Evolutionary conservation across 1,140 invertebrate genomes (phyloP).

Genomic region (Drosophila seguyi): DNA sequence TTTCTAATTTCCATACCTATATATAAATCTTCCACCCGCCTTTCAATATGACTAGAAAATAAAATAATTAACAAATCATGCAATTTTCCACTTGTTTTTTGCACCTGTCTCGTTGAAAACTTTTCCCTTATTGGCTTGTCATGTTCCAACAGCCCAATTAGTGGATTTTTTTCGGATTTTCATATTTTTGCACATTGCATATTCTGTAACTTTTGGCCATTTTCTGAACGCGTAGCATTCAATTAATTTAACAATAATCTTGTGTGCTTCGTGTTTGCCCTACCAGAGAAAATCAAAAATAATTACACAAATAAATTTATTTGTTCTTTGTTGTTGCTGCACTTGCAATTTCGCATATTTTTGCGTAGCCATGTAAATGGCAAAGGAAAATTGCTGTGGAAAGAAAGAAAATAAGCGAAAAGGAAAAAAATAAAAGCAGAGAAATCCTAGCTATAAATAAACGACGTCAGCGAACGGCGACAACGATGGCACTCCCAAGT

Average conservation of each 20-base stretch:
- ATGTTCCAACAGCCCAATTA: slow-evolving; percentile 55
- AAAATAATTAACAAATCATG: slow-evolving; percentile 4
- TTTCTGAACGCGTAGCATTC: slow-evolving; percentile 25
- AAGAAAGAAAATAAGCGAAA: slow-evolving; percentile 46
- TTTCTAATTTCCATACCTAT: not conserved
- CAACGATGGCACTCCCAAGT: slow-evolving; percentile 70
- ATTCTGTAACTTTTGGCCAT: slow-evolving; percentile 20
- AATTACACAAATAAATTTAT: slow-evolving; percentile 62
- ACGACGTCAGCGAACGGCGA: slow-evolving; percentile 61
- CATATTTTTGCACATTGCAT: slow-evolving; percentile 8
- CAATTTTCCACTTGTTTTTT: slow-evolving; percentile 3
- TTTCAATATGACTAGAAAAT: not conserved
- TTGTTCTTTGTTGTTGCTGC: slow-evolving; percentile 26
- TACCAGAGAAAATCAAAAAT: slow-evolving; percentile 61
- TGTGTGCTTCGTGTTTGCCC: slow-evolving; percentile 27
- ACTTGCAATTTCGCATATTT: slow-evolving; percentile 64
- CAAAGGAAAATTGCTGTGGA: slow-evolving; percentile 37
- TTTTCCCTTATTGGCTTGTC: slow-evolving; percentile 29
- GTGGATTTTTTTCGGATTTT: slow-evolving; percentile 27
- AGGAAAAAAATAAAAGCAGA: slow-evolving; percentile 57
- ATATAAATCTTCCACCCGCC: not conserved
- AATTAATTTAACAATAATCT: slow-evolving; percentile 75
- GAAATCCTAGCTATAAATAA: slow-evolving; percentile 71
- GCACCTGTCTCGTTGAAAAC: slow-evolving; percentile 10
- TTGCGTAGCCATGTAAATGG: slow-evolving; percentile 67